A percentile compares a stretch with the other conserved stretches of the same genome.
These are phyloP conservation scores for Intellagama lesueurii DNA, from an alignment of 2,797 vertebrate genomes.

Conservation along the genomic window DNA sequence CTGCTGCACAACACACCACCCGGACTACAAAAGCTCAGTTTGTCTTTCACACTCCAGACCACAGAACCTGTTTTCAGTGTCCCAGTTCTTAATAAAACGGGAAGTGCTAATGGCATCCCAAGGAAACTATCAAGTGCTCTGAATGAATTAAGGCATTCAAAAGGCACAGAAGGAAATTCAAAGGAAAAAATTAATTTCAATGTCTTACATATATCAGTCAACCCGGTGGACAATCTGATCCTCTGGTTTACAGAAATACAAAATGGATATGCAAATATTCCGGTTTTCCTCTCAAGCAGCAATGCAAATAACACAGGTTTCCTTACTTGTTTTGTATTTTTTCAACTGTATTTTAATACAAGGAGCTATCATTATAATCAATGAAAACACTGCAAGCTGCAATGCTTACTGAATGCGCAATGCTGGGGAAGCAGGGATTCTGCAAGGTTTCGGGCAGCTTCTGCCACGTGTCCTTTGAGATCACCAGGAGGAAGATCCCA, in stretches of 20 bases:
- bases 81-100: not conserved
- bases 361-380: not conserved
- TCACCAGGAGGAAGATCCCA: not conserved
- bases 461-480: not conserved
- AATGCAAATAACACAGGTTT: not conserved
- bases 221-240: not conserved
- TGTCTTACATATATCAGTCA: not conserved
- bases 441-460: not conserved
- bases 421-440: not conserved
- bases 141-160: not conserved
- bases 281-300: not conserved
- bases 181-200: not conserved
- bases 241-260: not conserved
- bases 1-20: slow-evolving; percentile 53
- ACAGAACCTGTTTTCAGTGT: slow-evolving; percentile 56
- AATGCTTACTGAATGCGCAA: not conserved
- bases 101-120: not conserved
- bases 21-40: slow-evolving; percentile 2
- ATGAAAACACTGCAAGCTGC: not conserved
- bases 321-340: not conserved
- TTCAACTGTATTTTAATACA: not conserved
- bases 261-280: not conserved
- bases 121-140: not conserved
- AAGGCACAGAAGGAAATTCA: not conserved
- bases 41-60: slow-evolving; percentile 43